A percentile compares a stretch with the other conserved stretches of the same genome.
Evolutionary conservation across 1,140 invertebrate genomes (phyloP).

Genomic region (Aphidius gifuensis): DNA sequence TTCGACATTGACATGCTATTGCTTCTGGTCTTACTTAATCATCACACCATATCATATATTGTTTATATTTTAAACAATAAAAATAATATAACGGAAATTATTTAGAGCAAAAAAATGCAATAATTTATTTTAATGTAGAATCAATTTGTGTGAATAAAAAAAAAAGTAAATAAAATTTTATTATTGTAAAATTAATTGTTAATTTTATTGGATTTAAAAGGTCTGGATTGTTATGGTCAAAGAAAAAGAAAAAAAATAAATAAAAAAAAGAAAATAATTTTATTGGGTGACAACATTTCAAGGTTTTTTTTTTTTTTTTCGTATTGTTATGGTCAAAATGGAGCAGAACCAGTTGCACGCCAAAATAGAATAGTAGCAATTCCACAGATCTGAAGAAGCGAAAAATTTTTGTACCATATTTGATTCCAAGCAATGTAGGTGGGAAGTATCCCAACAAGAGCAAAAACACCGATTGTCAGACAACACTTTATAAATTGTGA

Average conservation of each 20-base stretch:
- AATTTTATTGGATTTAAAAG: too few relatives aligned
- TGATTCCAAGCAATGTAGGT: conserved; percentile 31
- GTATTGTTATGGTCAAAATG: conserved; percentile 4
- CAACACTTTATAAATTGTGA: conserved; percentile 3
- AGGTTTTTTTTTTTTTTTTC: not conserved
- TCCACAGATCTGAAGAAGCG: conserved; percentile 44
- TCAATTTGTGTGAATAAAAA: too few relatives aligned
- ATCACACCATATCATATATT: not conserved
- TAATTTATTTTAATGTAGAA: too few relatives aligned
- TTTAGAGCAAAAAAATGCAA: too few relatives aligned
- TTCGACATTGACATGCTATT: conserved; percentile 1
- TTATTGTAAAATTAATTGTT: too few relatives aligned
- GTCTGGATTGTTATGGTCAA: too few relatives aligned
- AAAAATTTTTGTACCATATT: conserved; percentile 38
- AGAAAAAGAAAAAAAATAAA: too few relatives aligned
- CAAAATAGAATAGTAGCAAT: conserved; percentile 37
- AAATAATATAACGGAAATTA: too few relatives aligned
- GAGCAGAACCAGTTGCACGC: conserved; percentile 23
- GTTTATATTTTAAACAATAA: too few relatives aligned
- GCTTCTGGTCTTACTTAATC: conserved; percentile 19
- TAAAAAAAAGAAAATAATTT: too few relatives aligned
- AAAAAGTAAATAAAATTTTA: too few relatives aligned
- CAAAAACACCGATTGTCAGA: conserved; percentile 8
- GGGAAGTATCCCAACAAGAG: conserved; percentile 16
- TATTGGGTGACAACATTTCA: too few relatives aligned